Conservation (phyloP, 2,797 vertebrate genomes). For the Mionectes olivaceus region DNA sequence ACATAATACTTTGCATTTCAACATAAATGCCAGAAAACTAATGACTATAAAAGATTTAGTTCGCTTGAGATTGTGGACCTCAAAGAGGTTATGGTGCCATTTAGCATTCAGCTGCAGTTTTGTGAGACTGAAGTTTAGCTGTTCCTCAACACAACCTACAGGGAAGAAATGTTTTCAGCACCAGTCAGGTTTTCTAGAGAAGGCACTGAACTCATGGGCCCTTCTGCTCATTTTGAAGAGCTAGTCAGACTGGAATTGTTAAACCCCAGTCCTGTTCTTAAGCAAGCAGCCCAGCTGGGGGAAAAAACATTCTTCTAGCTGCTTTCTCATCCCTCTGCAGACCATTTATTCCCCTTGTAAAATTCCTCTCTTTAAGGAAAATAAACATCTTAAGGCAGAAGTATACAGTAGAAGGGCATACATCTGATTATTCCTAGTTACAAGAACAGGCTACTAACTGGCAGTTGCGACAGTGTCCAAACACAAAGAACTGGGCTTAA, state of each 20-base stretch:
- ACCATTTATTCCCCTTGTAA: neutral
- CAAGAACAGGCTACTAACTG: neutral
- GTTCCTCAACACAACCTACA: neutral
- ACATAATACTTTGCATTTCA: neutral
- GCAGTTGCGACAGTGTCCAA: neutral
- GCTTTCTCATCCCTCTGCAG: neutral
- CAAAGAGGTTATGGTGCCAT: neutral
- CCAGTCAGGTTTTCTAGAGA: neutral
- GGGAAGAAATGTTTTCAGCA: neutral
- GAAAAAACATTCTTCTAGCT: neutral
- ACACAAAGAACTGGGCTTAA: neutral
- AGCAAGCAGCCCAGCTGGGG: neutral
- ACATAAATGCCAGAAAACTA: neutral
- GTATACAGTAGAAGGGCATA: neutral
- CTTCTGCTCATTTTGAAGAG: neutral
- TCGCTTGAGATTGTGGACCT: neutral
- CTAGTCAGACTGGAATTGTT: neutral
- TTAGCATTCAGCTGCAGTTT: neutral
- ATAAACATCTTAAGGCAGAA: neutral
- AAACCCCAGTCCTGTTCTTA: neutral
- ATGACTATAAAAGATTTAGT: neutral
- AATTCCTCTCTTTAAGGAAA: neutral
- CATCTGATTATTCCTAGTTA: neutral
- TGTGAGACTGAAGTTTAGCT: neutral
- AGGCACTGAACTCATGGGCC: neutral